Base-by-base conservation (phyloP, 2,797 vertebrate species). In the Poeciliopsis paucimaculata region DNA sequence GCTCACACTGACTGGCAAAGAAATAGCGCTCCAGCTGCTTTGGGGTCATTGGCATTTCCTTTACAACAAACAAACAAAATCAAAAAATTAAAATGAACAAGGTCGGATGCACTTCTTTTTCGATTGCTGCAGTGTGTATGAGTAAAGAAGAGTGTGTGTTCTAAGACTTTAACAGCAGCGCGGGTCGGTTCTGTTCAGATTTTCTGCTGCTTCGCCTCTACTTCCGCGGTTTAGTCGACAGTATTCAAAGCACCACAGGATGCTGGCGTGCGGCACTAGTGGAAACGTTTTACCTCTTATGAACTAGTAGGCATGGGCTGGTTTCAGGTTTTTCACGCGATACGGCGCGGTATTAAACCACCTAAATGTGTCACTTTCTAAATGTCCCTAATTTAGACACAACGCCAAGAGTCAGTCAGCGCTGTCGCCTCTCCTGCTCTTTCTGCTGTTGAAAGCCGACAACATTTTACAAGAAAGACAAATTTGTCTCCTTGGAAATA, bases 51-150 rank as follows among this genome's bases (percentile, higher is more conserved):
- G 75, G 15, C 49, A 80, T 80, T 76, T 47, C 71, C 74, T 41
- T 79, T 80, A 20, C 47, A 51, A 51, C 47, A 51, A 51, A 8
- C 18, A 47, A 47, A 45, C 2, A 16, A 47, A 43, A 1, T 2
- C 41, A 46, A 53, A 53, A 78, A 83, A 84, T 81, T 84, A 39
- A 88, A 87, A 89, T 78, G 88, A 93, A 92, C 91, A 93, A 89
- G 79, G 82, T 90, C 81, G 89, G 88, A 91, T 90, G 90, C 90
- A 88, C 89, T 89, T 92, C 80, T 91, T 79, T 89, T 81, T 77
- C 83, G 74, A 73, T 81, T 86, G 88, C 89, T 92, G 91, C 90
- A 78, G 87, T 75, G 88, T 85, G 79, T 82, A 5, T 87, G 72
- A 71, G 79, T 70, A 5, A 84, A 62, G 87, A 84, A 62, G 87